Base-by-base conservation (phyloP, 2,797 vertebrate species). In the Falco biarmicus region DNA sequence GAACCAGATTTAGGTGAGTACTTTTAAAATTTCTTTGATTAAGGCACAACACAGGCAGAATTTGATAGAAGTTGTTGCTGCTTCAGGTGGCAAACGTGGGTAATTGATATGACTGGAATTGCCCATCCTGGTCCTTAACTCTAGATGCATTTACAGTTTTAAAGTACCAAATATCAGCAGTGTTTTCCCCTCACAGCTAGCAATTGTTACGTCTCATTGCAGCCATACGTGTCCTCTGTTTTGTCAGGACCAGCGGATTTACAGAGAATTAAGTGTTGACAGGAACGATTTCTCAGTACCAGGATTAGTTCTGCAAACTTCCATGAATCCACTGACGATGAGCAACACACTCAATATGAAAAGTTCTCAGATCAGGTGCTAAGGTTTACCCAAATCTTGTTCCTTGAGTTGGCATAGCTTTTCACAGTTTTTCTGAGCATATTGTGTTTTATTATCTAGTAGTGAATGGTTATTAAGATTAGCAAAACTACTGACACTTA, bases 401-500 rank as follows among this genome's bases (percentile, higher is more conserved):
- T 82, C 57, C 22, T 37, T 47, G 43, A 69, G 20, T 34, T 70
- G 13, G 6, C 17, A 20, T 17, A 9, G 24, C 12, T 80, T 61
- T 82, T 87, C 39, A 34, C 22, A 18, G 8, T 26, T 79, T 92
- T 95, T 87, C 66, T 87, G 61, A 91, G 39, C 31, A 37, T 86
- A 45, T 69, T 69, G 8, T 61, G 3, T 73, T 93, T 92, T 89
- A 91, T 88, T 91, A 76, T 75, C 57, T 54, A 7, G 6, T 84
- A 71, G 22, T 71, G 73, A 83, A 77, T 80, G 32, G 37, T 39
- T 89, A 43, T 63, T 90, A 78, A 75, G 86, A 80, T 75, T 66
- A 94, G 32, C 5, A 95, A 92, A 96, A 85, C 41, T 84, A 29
- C 83, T 69, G 82, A 91, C 51, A 70, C 68, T 95, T 79, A 87